A percentile compares a stretch with the other conserved stretches of the same genome.
phyloP scores from a whole-genome alignment of 2,113 vertebrate species.

The Pluvialis apricaria region DNA sequence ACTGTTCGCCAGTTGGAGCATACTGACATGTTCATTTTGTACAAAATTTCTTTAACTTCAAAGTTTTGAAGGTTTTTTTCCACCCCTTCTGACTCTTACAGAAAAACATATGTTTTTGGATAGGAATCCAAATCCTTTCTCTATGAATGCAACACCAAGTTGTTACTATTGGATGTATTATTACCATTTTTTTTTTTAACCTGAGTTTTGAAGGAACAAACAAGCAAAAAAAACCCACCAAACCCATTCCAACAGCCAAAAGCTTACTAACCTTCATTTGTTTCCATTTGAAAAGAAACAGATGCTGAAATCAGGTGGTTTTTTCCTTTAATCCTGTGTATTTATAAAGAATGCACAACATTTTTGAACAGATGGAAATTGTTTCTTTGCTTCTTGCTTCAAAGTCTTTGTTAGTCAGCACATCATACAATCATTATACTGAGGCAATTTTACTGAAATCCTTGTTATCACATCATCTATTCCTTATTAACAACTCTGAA shows the following conservation, averaged over 20 bases:
- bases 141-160: background rate
- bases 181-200: background rate
- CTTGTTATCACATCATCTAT: slow-evolving; percentile 50
- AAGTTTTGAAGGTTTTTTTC: background rate
- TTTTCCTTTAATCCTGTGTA: slow-evolving; percentile 6
- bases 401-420: slow-evolving; percentile 28
- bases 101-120: background rate
- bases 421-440: background rate
- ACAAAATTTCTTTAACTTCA: background rate
- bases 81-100: background rate
- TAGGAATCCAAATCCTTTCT: background rate
- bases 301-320: slow-evolving; percentile 35
- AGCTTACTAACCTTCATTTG: background rate
- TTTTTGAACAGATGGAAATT: slow-evolving; percentile 50
- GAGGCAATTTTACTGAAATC: slow-evolving; percentile 41
- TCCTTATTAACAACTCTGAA: background rate
- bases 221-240: background rate
- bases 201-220: background rate
- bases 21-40: background rate
- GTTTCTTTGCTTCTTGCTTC: slow-evolving; percentile 34
- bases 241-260: background rate
- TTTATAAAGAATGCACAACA: slow-evolving; percentile 15
- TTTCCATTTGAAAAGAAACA: slow-evolving; percentile 37
- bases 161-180: background rate
- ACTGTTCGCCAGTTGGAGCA: background rate